Evolutionary conservation across 2,113 vertebrate genomes (phyloP).

Genomic region (Atlantisia rogersi): DNA sequence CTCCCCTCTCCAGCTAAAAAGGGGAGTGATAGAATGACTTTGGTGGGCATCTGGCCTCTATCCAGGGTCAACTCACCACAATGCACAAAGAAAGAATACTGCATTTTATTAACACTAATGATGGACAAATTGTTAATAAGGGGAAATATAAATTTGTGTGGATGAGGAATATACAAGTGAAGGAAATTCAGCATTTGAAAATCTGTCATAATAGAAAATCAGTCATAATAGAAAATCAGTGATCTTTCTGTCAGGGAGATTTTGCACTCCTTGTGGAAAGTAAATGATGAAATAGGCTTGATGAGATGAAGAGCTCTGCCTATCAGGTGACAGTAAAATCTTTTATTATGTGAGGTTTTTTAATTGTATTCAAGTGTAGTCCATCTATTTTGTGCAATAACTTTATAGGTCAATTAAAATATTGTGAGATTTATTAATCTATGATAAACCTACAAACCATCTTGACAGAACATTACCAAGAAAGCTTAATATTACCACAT

Average conservation of each 20-base stretch:
- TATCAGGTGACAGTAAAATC: not conserved
- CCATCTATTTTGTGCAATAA: not conserved
- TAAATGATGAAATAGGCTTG: not conserved
- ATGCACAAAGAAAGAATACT: accelerated
- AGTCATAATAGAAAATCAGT: not conserved
- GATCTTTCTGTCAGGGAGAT: not conserved
- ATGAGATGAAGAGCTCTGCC: not conserved
- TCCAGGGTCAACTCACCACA: too few species aligned
- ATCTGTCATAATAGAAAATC: not conserved
- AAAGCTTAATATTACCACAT: not conserved
- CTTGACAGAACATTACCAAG: not conserved
- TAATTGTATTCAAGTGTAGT: not conserved
- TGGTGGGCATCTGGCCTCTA: too few species aligned
- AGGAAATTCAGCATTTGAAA: not conserved
- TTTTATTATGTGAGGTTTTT: not conserved
- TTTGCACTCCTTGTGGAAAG: accelerated
- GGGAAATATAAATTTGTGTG: accelerated
- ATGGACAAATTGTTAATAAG: not conserved
- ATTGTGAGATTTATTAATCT: not conserved
- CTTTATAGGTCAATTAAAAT: not conserved
- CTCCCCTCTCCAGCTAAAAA: too few species aligned
- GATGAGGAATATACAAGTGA: not conserved
- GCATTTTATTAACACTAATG: not conserved
- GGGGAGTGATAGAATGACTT: too few species aligned
- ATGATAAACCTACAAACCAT: not conserved